phyloP scores from a whole-genome alignment of 2,888 invertebrate genomes.

The Galerucella nymphaeae region DNA sequence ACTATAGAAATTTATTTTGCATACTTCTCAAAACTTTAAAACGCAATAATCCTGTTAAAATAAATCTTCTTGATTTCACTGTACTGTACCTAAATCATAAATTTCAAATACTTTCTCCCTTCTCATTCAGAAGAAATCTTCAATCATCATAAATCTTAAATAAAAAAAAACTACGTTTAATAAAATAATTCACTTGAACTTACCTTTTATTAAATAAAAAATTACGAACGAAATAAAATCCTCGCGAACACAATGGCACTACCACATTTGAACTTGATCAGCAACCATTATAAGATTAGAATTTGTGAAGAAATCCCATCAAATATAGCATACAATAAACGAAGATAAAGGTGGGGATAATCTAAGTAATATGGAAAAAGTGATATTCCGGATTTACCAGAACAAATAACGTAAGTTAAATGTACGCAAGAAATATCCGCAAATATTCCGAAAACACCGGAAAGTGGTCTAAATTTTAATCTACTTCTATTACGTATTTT shows the following conservation, averaged over 20 bases:
- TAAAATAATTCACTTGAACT: neutral
- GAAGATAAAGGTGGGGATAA: conserved; percentile 32
- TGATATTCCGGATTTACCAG: conserved; percentile 27
- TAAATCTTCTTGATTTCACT: too few relatives aligned
- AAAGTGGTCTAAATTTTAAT: neutral
- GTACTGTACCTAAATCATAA: too few relatives aligned
- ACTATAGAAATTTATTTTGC: too few relatives aligned
- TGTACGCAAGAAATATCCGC: neutral
- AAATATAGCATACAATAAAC: conserved; percentile 35
- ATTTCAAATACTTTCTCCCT: too few relatives aligned
- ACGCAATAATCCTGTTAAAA: too few relatives aligned
- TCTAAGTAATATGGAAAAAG: conserved; percentile 21
- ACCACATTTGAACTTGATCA: neutral
- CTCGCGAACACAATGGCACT: neutral
- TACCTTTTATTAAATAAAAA: neutral
- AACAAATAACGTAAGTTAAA: conserved; percentile 13
- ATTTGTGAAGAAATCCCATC: conserved; percentile 35
- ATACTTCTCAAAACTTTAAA: too few relatives aligned
- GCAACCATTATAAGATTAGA: neutral
- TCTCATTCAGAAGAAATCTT: too few relatives aligned
- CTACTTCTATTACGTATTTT: neutral
- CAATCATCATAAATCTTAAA: too few relatives aligned
- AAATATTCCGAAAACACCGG: conserved; percentile 3
- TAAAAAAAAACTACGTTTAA: too few relatives aligned
- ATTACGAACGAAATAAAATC: neutral